Percentiles rank a stretch among this genome's conserved stretches.
Conservation (phyloP, 2,797 vertebrate species). For the Prionace glauca region DNA sequence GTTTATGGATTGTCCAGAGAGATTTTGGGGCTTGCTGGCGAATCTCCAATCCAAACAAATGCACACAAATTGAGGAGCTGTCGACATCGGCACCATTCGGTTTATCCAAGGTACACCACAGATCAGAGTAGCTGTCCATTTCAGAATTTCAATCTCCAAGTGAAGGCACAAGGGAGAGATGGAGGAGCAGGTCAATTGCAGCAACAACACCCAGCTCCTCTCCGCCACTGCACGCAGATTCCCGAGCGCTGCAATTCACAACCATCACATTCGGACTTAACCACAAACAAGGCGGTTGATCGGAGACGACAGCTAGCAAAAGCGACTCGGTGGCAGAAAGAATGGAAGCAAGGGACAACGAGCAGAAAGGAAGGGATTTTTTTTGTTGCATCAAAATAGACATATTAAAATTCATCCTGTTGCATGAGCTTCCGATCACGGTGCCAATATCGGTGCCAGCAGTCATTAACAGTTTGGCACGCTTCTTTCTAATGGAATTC, state of each 20-base stretch:
- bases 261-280: slow-evolving; percentile 49
- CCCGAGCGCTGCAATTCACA: slow-evolving; percentile 41
- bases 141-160: slow-evolving; percentile 45
- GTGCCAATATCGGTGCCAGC: slow-evolving; percentile 72
- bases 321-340: slow-evolving; percentile 8
- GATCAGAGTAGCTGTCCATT: slow-evolving; percentile 46
- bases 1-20: slow-evolving; percentile 66
- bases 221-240: slow-evolving; percentile 5
- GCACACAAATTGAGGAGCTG: slow-evolving; percentile 68
- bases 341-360: slow-evolving; percentile 43
- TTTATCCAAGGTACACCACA: slow-evolving; percentile 42
- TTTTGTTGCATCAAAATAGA: slow-evolving; percentile 63
- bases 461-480: slow-evolving; percentile 70
- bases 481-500: slow-evolving; percentile 83
- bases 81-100: slow-evolving; percentile 74
- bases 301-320: slow-evolving; percentile 45
- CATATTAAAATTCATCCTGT: slow-evolving; percentile 74
- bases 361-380: slow-evolving; percentile 48
- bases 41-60: slow-evolving; percentile 40
- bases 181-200: neutral
- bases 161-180: neutral
- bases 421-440: slow-evolving; percentile 88
- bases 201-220: neutral
- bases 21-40: slow-evolving; percentile 26
- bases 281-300: slow-evolving; percentile 52